These are phyloP conservation scores for Elaeidobius kamerunicus DNA, from an alignment of 2,888 invertebrate genomes.

Conservation along the genomic window DNA sequence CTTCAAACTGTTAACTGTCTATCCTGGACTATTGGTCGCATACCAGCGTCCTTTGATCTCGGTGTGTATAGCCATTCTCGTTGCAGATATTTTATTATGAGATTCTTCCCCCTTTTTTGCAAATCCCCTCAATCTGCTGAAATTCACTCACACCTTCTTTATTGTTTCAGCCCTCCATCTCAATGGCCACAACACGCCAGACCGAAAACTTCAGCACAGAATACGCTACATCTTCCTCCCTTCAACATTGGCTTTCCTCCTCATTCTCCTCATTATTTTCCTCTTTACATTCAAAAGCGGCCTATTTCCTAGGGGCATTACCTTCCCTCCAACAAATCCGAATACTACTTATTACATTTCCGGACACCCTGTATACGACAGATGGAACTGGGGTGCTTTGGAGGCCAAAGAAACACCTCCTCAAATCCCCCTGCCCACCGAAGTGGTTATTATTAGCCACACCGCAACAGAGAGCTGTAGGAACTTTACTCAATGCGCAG, in stretches of 20 bases:
- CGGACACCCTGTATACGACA: constrained; percentile 20
- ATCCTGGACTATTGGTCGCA: too few relatives aligned
- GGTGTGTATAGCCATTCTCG: too few relatives aligned
- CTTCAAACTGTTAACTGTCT: too few relatives aligned
- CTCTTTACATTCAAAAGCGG: constrained; percentile 4
- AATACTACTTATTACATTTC: constrained; percentile 11
- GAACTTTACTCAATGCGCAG: constrained; percentile 17
- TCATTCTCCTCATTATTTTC: background rate
- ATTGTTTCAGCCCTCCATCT: constrained; percentile 18
- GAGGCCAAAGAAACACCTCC: background rate
- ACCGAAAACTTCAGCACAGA: background rate
- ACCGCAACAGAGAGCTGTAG: constrained; percentile 13
- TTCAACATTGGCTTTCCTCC: background rate
- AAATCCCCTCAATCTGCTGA: too few relatives aligned
- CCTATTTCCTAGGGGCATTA: background rate
- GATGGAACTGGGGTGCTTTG: constrained; percentile 22
- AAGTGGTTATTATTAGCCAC: constrained; percentile 24
- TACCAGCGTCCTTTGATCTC: too few relatives aligned
- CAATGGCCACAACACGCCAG: constrained; percentile 1
- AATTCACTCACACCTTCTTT: background rate
- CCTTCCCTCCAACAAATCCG: constrained; percentile 6
- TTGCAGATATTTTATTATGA: too few relatives aligned
- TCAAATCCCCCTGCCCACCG: background rate
- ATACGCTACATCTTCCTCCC: constrained; percentile 7
- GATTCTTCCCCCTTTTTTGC: too few relatives aligned